Conservation (phyloP, 2,888 invertebrate species). For the Thera britannica region DNA sequence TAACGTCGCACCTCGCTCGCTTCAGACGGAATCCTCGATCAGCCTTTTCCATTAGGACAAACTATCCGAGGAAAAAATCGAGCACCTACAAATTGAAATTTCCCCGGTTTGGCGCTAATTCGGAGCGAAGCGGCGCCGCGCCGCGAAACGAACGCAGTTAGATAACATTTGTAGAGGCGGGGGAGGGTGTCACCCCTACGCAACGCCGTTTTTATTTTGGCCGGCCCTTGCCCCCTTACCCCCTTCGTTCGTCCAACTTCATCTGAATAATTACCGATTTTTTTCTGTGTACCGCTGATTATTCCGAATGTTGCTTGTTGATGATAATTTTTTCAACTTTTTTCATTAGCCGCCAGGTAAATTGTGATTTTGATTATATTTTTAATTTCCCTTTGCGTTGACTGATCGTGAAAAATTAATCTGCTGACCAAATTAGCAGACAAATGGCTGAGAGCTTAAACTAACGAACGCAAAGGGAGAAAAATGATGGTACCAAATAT, state of each 20-base stretch:
- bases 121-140: slow-evolving; percentile 72
- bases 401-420: slow-evolving; percentile 34
- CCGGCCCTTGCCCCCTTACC: slow-evolving; percentile 82
- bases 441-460: slow-evolving; percentile 5
- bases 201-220: slow-evolving; percentile 84
- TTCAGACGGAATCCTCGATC: slow-evolving; percentile 59
- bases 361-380: slow-evolving; percentile 57
- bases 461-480: neutral
- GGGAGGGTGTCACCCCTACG: slow-evolving; percentile 82
- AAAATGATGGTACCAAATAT: slow-evolving; percentile 2
- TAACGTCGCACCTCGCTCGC: slow-evolving; percentile 27
- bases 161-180: slow-evolving; percentile 83
- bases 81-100: slow-evolving; percentile 77
- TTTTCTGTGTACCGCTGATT: slow-evolving; percentile 84
- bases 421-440: slow-evolving; percentile 26
- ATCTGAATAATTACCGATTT: slow-evolving; percentile 86
- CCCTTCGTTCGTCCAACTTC: slow-evolving; percentile 84
- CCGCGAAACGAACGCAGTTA: slow-evolving; percentile 81
- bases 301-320: slow-evolving; percentile 84
- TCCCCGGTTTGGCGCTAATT: slow-evolving; percentile 78
- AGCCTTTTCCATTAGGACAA: slow-evolving; percentile 71
- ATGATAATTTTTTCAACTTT: slow-evolving; percentile 79
- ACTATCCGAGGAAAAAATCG: slow-evolving; percentile 79
- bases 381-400: slow-evolving; percentile 48
- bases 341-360: slow-evolving; percentile 72